Conservation (phyloP, 2,113 vertebrate species). For the Mobula hypostoma region DNA sequence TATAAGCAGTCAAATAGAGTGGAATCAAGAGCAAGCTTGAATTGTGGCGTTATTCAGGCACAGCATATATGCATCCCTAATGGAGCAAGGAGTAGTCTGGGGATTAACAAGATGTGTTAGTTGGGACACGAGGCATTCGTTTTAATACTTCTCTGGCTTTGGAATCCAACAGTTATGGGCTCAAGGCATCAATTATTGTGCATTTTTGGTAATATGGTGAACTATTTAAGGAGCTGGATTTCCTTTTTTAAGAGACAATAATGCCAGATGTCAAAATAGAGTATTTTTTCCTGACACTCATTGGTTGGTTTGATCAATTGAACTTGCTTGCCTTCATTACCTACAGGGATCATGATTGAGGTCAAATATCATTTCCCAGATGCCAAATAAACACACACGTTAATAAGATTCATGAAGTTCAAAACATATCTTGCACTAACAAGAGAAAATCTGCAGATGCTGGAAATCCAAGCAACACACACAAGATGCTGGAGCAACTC, state of each 20-base stretch:
- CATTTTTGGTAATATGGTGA: not conserved
- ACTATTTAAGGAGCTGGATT: not conserved
- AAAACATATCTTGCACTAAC: not conserved
- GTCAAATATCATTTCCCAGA: not conserved
- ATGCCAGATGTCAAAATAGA: not conserved
- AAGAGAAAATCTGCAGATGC: no score
- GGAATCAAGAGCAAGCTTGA: not conserved
- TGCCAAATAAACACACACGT: no score
- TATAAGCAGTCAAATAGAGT: not conserved
- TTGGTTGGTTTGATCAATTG: not conserved
- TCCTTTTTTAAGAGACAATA: not conserved
- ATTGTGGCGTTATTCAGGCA: not conserved
- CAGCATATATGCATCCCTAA: not conserved
- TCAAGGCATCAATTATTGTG: not conserved
- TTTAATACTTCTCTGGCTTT: no score
- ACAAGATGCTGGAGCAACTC: no score
- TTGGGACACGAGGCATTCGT: not conserved
- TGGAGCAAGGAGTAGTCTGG: not conserved
- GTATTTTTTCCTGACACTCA: not conserved
- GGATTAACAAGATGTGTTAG: not conserved
- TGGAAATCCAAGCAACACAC: no score
- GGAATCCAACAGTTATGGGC: no score
- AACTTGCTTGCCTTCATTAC: not conserved
- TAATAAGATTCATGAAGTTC: not conserved
- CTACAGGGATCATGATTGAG: not conserved